Base-by-base conservation (phyloP, 2,888 invertebrate species). In the Bursaphelenchus okinawaensis region DNA sequence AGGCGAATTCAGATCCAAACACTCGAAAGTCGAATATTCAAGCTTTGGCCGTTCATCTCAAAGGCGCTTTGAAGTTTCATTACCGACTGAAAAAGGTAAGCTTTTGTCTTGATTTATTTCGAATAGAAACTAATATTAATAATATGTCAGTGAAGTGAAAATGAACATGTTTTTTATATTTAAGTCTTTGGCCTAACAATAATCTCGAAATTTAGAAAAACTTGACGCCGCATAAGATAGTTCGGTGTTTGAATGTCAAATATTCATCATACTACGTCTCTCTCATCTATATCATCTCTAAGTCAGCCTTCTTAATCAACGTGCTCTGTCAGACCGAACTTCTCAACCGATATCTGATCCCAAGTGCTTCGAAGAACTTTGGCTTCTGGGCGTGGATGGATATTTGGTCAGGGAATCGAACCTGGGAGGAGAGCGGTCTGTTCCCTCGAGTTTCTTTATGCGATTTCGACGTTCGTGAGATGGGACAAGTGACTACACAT, bases 401-500 rank as follows among this genome's bases (percentile, higher is more conserved):
- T 52, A 58, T 82, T 12, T 68, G 73, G 40, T 61, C 63, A 6
- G 77, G 79, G 12, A 79, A 79, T 55, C 66, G 71, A 8, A 79
- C 80, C 1, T 81, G 80, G 80, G 68, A 74, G 50, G 75, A 79
- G 50, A 52, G 81, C 78, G 24, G 66, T 82, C 9, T 80, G 40
- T 80, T 80, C 64, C 80, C 80, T 1, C 65, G 82, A 23, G 82
- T 82, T 8, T 77, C 82, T 1, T 68, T 81, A n/a, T 82, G 82
- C 63, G 80, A 82, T 66, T 82, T 82, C 62, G 78, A 80, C 76
- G 78, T 81, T 0, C 73, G 81, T 22, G 81, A 80, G 62, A 79
- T 81, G 79, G 81, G 80, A 26, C 81, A 82, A 52, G 67, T 75
- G 1, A 78, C 78, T 52, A 74, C 68, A 19, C 76, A 79, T 66